Evolutionary conservation across 1,140 invertebrate species (phyloP), one percentile per base, ranked within the genome.

Genomic region (Tachypleus tridentatus): DNA sequence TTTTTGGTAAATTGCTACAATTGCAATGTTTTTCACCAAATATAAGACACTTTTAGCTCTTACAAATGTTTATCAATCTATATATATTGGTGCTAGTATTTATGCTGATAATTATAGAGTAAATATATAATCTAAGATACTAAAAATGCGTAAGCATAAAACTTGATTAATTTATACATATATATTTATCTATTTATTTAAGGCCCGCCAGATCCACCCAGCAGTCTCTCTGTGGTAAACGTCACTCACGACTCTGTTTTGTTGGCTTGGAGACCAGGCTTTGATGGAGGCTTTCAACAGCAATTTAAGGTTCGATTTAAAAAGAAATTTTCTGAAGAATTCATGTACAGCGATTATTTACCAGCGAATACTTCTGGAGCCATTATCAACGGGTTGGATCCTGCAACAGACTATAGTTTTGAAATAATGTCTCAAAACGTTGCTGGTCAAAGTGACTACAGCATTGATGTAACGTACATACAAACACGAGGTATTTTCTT

Each of bases 271-370:
- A 84, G 84, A 53, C 88, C 93, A 7, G 94, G 94, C 3, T 98
- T 98, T 77, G 88, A 98, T 77, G 96, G 96, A 1, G 96, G 96
- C 4, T 79, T 92, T 53, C 80, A 82, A 58, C 89, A 94, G 59
- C 85, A 85, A 49, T 97, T 89, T 75, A 83, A 86, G 58, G 82
- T 97, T 10, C 80, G 88, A 64, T 96, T 84, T n/a, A 7, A n/a
- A 54, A 7, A 54, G n/a, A 8, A 8, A 7, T 54, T n/a, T 7
- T 7, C 53, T n/a, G n/a, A 54, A n/a, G 53, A 54, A 8, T 54
- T 8, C 53, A 54, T 54, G n/a, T 54, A 54, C 53, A 7, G 53
- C 7, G 53, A 54, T n/a, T 7, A 8, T 7, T 54, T 54, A 8
- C 53, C 53, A n/a, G 53, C 80, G 57, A 87, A 91, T 72, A 81